A percentile compares a stretch with the other conserved stretches of the same genome.
phyloP scores from a whole-genome alignment of 2,113 vertebrate genomes.

The Castor canadensis region DNA sequence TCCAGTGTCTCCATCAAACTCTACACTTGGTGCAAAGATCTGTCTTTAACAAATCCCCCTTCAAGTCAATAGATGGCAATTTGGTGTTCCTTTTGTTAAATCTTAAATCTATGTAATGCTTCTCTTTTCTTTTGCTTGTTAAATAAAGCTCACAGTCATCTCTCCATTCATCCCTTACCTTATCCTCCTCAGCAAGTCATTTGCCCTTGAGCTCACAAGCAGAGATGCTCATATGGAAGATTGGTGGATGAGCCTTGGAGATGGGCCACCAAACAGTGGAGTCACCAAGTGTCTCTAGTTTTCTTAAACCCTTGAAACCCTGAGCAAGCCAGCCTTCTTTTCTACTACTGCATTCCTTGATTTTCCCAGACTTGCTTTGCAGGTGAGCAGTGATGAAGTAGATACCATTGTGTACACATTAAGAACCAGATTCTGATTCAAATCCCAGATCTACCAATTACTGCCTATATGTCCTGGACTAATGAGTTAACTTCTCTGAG shows the following conservation, averaged over 20 bases:
- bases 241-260: neutral
- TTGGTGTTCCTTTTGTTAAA: conserved; percentile 79
- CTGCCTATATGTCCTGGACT: neutral
- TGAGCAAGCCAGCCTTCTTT: neutral
- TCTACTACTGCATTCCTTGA: neutral
- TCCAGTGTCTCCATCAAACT: neutral
- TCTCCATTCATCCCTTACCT: neutral
- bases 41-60: conserved; percentile 77
- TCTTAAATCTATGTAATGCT: conserved; percentile 79
- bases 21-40: conserved; percentile 75
- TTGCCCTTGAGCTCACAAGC: neutral
- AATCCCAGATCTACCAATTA: neutral
- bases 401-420: neutral
- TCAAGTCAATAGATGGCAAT: conserved; percentile 79
- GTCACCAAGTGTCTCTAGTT: neutral
- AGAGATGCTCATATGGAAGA: neutral
- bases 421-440: neutral
- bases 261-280: neutral
- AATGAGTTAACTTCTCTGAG: neutral
- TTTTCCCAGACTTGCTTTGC: neutral
- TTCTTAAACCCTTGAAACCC: neutral
- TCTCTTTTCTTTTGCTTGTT: conserved; percentile 69
- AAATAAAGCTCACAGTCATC: conserved; percentile 54
- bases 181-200: neutral
- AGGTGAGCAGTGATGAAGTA: neutral